phyloP scores from a whole-genome alignment of 2,113 vertebrate species.

The Podarcis raffonei region DNA sequence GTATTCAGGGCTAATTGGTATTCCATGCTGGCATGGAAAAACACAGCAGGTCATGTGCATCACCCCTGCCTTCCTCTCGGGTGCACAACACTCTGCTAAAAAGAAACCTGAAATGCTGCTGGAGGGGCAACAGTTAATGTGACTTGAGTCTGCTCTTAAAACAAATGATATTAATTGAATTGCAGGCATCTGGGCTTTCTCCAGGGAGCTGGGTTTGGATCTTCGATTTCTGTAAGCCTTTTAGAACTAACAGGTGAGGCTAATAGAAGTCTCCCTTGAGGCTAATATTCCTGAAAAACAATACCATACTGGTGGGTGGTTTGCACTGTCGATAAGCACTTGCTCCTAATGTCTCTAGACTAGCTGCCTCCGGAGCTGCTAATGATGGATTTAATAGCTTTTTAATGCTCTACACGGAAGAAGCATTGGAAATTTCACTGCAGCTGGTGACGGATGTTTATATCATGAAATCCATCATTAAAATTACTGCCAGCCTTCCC shows the following conservation, averaged over 20 bases:
- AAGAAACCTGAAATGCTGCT: too few species aligned
- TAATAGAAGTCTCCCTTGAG: background rate
- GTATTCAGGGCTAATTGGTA: too few species aligned
- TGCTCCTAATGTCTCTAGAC: background rate
- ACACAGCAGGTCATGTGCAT: too few species aligned
- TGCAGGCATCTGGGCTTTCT: background rate
- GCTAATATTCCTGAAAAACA: background rate
- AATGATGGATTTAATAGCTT: background rate
- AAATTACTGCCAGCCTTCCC: background rate
- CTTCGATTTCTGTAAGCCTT: background rate
- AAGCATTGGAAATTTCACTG: background rate
- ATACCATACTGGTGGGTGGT: background rate
- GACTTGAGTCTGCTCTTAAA: background rate
- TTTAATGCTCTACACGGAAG: conserved; percentile 12
- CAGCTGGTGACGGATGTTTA: conserved; percentile 25
- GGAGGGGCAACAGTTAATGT: too few species aligned
- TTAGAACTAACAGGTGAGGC: background rate
- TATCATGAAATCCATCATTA: background rate
- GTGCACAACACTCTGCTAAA: too few species aligned
- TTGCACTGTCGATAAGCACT: background rate
- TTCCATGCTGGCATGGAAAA: too few species aligned
- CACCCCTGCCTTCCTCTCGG: too few species aligned
- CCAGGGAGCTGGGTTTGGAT: background rate
- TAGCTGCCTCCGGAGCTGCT: rapidly evolving
- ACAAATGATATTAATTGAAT: background rate